Percentiles rank a stretch among this genome's conserved stretches.
Conservation (phyloP, 2,113 vertebrate species). For the Varanus komodoensis region DNA sequence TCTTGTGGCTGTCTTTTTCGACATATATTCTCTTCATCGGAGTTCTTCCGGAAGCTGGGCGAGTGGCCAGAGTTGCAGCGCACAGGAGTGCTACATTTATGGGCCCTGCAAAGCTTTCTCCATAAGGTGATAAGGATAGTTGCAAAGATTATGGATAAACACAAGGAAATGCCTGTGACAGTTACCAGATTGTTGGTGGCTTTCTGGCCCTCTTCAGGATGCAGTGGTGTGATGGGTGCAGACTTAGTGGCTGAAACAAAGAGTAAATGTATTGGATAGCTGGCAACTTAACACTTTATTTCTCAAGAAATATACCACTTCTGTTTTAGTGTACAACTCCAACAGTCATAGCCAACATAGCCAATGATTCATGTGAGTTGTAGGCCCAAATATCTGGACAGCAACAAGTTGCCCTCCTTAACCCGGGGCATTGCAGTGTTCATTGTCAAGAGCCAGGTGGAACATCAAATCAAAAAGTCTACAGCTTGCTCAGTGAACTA, state of each 20-base stretch:
- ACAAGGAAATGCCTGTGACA: slow-evolving; percentile 89
- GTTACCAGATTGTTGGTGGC: slow-evolving; percentile 87
- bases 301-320: background rate
- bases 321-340: no score
- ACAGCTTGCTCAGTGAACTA: background rate
- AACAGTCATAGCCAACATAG: no score
- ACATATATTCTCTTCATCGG: slow-evolving; percentile 91
- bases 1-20: slow-evolving; percentile 84
- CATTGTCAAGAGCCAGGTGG: background rate
- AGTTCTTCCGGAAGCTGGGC: slow-evolving; percentile 86
- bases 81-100: slow-evolving; percentile 81
- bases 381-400: no score
- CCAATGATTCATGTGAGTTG: no score
- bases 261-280: slow-evolving; percentile 7
- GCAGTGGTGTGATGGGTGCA: slow-evolving; percentile 60
- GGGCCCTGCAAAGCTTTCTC: slow-evolving; percentile 86
- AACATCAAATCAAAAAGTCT: background rate
- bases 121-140: slow-evolving; percentile 91
- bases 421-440: background rate
- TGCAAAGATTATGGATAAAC: slow-evolving; percentile 88
- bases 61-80: slow-evolving; percentile 83
- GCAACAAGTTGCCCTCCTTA: no score
- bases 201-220: slow-evolving; percentile 69
- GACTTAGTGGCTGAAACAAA: slow-evolving; percentile 64
- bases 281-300: background rate